These are phyloP conservation scores for Acipenser ruthenus DNA, from an alignment of 2,797 vertebrate genomes.

Conservation along the genomic window DNA sequence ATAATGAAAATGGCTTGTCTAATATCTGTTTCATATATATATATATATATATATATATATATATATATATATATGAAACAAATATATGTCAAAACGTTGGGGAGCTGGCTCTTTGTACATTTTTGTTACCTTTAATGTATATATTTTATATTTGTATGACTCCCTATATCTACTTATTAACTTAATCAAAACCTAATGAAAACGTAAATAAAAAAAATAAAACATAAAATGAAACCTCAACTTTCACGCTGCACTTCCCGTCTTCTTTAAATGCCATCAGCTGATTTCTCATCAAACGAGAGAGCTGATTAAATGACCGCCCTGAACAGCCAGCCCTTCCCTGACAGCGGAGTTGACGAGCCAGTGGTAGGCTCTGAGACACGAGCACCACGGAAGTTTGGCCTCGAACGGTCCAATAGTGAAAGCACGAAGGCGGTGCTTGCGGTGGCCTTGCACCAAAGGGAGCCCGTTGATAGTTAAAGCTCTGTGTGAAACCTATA, in stretches of 20 bases:
- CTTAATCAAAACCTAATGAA: no score
- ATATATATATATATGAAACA: slow-evolving; percentile 1
- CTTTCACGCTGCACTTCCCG: slow-evolving; percentile 30
- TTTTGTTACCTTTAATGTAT: no score
- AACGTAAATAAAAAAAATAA: no score
- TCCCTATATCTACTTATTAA: no score
- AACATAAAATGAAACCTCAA: no score
- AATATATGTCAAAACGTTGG: no score
- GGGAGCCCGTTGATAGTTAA: slow-evolving; percentile 12
- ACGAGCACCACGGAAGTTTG: slow-evolving; percentile 32
- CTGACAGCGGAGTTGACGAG: slow-evolving; percentile 8
- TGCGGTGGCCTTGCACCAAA: slow-evolving; percentile 36
- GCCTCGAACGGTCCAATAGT: slow-evolving; percentile 33
- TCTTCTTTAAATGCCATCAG: slow-evolving; percentile 34
- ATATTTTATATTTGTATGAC: no score
- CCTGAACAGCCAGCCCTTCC: slow-evolving; percentile 29
- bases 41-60: background rate
- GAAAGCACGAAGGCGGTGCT: slow-evolving; percentile 45
- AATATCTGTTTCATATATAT: slow-evolving; percentile 3
- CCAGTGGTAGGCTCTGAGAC: slow-evolving; percentile 32
- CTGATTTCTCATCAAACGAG: slow-evolving; percentile 14
- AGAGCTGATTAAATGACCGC: slow-evolving; percentile 41
- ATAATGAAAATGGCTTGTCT: background rate
- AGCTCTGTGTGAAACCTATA: slow-evolving; percentile 12
- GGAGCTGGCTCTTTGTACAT: no score